Evolutionary conservation across 2,888 invertebrate species (phyloP), one percentile per base, ranked within the genome.

Genomic region (Automeris io): DNA sequence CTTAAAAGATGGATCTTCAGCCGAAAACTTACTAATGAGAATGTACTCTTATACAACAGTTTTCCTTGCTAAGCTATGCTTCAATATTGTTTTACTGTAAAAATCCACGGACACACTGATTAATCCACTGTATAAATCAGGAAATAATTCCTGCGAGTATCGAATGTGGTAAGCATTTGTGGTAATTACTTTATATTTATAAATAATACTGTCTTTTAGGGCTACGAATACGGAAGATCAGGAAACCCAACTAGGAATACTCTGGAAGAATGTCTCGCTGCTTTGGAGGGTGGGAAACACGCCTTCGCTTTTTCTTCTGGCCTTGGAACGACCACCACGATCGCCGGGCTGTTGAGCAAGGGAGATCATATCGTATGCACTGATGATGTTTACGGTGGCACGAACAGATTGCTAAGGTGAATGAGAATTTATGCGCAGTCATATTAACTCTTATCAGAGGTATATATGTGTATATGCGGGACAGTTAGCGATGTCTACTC

Each of bases 351-450:
- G 53, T 83, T 99, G 5, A 90, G 89, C 47, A 58, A 87, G 43
- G 99, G 98, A 0, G 99, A 99, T 69, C 97, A 99, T 65, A 87
- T 99, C 7, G 74, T 99, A 29, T 91, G 93, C 57, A 92, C 94
- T 43, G 96, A 98, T 71, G 99, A 99, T 76, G 89, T 98, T 2
- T 99, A 99, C 64, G 99, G 99, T 37, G 99, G 98, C 13, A 96
- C 96, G 0, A 94, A 94, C 62, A 89, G 97, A 52, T 65, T 92
- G 26, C 82, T 90, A 46, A 85, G 85, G 75, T 88, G 80, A 51
- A 43, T 41, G 25, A 29, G 8, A 9, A 16, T 19, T 25, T 24
- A 33, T 26, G 6, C 22, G n/a, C n/a, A n/a, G n/a, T n/a, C n/a
- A n/a, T n/a, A n/a, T n/a, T n/a, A n/a, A n/a, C n/a, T n/a, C n/a